Conservation (phyloP, 2,113 vertebrate genomes). For the Polypterus senegalus region DNA sequence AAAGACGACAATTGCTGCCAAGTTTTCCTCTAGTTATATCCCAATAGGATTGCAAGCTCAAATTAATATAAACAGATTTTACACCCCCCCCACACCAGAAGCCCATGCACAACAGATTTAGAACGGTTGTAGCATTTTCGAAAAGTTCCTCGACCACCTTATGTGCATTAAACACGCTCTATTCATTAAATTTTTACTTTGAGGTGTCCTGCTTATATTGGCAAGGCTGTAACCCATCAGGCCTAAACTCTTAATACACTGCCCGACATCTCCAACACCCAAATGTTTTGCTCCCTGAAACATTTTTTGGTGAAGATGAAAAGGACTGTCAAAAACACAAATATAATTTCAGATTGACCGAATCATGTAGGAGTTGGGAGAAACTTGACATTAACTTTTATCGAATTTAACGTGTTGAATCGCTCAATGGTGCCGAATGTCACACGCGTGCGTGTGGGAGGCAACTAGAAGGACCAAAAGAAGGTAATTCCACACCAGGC, state of each 20-base stretch:
- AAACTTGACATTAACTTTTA: too few species aligned
- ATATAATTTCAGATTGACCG: neutral
- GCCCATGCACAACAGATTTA: slow-evolving; percentile 40
- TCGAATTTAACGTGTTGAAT: too few species aligned
- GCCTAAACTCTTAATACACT: too few species aligned
- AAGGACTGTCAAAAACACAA: neutral
- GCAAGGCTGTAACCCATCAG: too few species aligned
- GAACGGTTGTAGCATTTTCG: slow-evolving; percentile 35
- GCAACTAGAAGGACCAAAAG: too few species aligned
- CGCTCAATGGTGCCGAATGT: too few species aligned
- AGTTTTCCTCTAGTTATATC: slow-evolving; percentile 43
- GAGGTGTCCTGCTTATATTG: neutral
- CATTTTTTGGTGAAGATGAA: neutral
- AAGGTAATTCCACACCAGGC: too few species aligned
- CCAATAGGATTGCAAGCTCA: slow-evolving; percentile 50
- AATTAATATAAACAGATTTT: slow-evolving; percentile 53
- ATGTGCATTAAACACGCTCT: slow-evolving; percentile 32
- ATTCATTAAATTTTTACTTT: slow-evolving; percentile 29
- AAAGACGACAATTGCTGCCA: slow-evolving; percentile 42
- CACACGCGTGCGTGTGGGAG: too few species aligned
- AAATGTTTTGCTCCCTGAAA: too few species aligned
- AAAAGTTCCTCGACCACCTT: slow-evolving; percentile 35
- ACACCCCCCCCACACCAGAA: slow-evolving; percentile 37
- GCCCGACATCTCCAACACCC: too few species aligned
- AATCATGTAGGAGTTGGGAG: too few species aligned